phyloP scores from a whole-genome alignment of 2,888 invertebrate species.

The Drosophila rellima region DNA sequence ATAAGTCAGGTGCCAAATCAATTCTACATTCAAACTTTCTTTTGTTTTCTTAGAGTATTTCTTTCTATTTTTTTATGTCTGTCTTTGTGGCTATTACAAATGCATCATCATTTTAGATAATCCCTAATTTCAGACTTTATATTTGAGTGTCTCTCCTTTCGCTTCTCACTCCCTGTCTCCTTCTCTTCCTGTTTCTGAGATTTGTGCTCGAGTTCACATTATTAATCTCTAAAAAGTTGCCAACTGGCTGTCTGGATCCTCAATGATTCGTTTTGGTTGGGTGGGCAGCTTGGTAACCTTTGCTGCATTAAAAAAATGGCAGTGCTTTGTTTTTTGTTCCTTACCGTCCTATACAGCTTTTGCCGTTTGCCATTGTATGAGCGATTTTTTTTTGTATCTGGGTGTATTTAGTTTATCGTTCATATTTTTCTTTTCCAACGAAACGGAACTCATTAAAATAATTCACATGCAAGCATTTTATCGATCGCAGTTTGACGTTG shows the following conservation, averaged over 20 bases:
- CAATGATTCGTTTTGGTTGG: conserved; percentile 18
- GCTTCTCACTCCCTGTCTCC: no score
- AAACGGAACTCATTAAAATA: conserved; percentile 82
- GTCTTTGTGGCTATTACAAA: conserved; percentile 5
- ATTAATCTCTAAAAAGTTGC: conserved; percentile 54
- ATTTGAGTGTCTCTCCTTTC: conserved; percentile 12
- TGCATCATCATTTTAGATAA: conserved; percentile 35
- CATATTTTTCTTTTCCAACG: conserved; percentile 78
- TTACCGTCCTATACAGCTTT: conserved; percentile 12
- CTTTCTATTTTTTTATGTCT: not conserved
- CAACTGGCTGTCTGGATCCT: conserved; percentile 41
- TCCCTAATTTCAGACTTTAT: conserved; percentile 24
- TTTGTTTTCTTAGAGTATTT: not conserved
- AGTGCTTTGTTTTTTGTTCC: conserved; percentile 40
- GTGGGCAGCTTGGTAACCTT: conserved; percentile 45
- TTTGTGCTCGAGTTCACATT: conserved; percentile 60
- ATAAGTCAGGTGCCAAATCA: conserved; percentile 9
- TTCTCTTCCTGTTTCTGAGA: conserved; percentile 19
- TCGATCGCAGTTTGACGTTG: conserved; percentile 79
- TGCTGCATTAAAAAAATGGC: conserved; percentile 41
- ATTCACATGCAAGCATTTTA: conserved; percentile 80
- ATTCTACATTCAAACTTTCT: not conserved
- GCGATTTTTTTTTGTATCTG: conserved; percentile 43
- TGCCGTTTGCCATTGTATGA: conserved; percentile 43
- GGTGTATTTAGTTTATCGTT: conserved; percentile 76